Conservation (phyloP, 2,888 invertebrate genomes). For the Metacarcinus magister region DNA sequence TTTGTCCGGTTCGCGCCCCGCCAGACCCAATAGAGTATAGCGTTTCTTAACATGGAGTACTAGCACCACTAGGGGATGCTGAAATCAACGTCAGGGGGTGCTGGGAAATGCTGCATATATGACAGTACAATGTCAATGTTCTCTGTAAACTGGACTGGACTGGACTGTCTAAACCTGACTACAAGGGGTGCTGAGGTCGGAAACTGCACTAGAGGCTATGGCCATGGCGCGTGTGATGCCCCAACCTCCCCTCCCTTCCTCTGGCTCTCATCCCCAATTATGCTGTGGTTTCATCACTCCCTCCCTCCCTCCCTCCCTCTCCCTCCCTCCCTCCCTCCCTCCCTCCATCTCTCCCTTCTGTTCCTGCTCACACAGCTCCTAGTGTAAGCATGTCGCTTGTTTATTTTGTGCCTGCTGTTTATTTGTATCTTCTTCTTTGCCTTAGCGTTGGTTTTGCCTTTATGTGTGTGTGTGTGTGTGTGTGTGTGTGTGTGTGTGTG, state of each 20-base stretch:
- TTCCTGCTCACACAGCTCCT: slow-evolving; percentile 38
- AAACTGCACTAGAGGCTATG: background rate
- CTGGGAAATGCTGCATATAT: no score
- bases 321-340: background rate
- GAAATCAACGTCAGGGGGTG: no score
- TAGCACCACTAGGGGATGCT: no score
- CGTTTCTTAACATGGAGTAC: no score
- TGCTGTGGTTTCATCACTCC: background rate
- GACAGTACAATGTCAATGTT: no score
- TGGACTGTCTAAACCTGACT: no score
- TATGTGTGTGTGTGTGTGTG: no score
- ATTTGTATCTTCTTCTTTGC: background rate
- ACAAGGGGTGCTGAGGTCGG: no score
- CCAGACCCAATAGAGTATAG: background rate
- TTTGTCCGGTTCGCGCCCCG: background rate
- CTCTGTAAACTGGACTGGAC: no score
- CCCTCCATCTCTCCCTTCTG: slow-evolving; percentile 26
- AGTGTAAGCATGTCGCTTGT: background rate
- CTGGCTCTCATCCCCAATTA: background rate
- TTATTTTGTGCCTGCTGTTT: background rate
- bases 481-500: no score
- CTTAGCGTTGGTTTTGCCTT: background rate
- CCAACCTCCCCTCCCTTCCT: background rate
- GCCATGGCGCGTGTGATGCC: background rate
- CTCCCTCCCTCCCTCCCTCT: slow-evolving; percentile 58